These are phyloP conservation scores for Falco biarmicus DNA, from an alignment of 2,797 vertebrate genomes.

Conservation along the genomic window DNA sequence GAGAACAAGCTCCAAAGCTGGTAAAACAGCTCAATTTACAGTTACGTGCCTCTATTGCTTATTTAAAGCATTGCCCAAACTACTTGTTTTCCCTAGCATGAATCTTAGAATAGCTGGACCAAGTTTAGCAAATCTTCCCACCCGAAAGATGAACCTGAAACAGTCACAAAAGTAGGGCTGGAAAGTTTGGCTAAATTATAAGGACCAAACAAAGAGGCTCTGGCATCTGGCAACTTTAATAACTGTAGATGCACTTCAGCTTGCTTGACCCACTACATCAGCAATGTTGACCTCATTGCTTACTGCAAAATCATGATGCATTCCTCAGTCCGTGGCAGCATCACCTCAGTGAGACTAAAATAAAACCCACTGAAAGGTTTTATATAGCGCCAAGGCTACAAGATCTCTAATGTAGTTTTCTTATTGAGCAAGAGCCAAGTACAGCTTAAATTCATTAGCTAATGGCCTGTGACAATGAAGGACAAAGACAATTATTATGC, in stretches of 20 bases:
- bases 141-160: background rate
- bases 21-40: background rate
- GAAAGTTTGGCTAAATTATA: background rate
- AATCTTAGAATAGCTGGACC: background rate
- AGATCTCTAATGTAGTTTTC: constrained; percentile 41
- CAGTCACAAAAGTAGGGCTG: background rate
- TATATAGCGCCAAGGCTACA: background rate
- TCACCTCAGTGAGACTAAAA: constrained; percentile 32
- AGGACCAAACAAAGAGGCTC: background rate
- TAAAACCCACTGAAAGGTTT: constrained; percentile 47
- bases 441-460: constrained; percentile 62
- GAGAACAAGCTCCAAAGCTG: background rate
- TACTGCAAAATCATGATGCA: background rate
- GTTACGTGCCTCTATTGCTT: background rate
- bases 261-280: background rate
- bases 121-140: background rate
- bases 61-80: background rate
- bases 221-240: background rate
- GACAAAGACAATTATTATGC: constrained; percentile 48
- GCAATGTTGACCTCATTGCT: background rate
- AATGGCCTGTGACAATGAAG: constrained; percentile 61
- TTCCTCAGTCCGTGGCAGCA: background rate
- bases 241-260: background rate
- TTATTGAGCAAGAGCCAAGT: constrained; percentile 32
- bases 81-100: background rate